phyloP scores from a whole-genome alignment of 1,140 invertebrate genomes.

The Anthonomus grandis region DNA sequence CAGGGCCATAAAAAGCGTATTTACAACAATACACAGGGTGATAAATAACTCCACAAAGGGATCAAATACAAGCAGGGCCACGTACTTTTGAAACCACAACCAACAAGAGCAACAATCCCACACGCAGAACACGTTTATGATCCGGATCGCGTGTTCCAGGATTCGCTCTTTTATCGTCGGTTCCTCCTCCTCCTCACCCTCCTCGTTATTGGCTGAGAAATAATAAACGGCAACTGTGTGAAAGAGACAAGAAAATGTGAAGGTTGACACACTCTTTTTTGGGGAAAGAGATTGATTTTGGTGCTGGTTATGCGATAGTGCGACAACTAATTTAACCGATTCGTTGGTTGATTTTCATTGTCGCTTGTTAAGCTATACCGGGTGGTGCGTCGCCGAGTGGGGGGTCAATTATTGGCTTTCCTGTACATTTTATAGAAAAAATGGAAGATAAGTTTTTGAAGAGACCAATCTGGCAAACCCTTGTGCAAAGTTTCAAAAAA shows the following conservation, averaged over 20 bases:
- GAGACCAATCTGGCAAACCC: too few species aligned
- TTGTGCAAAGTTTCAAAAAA: too few species aligned
- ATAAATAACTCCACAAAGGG: slow-evolving; percentile 98
- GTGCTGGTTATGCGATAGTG: slow-evolving; percentile 44
- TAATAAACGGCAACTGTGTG: slow-evolving; percentile 88
- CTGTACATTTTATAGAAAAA: too few species aligned
- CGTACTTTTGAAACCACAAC: slow-evolving; percentile 85
- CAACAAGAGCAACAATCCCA: slow-evolving; percentile 95
- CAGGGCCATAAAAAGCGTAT: slow-evolving; percentile 96
- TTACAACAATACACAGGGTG: slow-evolving; percentile 95
- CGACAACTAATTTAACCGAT: slow-evolving; percentile 42
- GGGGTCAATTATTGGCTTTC: too few species aligned
- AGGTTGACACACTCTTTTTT: slow-evolving; percentile 65
- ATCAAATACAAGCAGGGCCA: slow-evolving; percentile 92
- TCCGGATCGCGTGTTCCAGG: slow-evolving; percentile 68
- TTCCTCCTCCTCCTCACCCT: slow-evolving; percentile 71
- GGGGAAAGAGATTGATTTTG: slow-evolving; percentile 58
- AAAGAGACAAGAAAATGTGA: slow-evolving; percentile 61
- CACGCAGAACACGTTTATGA: slow-evolving; percentile 91
- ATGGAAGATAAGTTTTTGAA: too few species aligned
- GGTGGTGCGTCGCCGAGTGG: too few species aligned
- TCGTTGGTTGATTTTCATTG: slow-evolving; percentile 36
- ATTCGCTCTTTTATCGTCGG: slow-evolving; percentile 84
- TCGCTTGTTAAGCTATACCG: slow-evolving; percentile 12
- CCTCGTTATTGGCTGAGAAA: slow-evolving; percentile 77